phyloP scores from a whole-genome alignment of 2,888 invertebrate genomes.

The Tetragonula carbonaria region DNA sequence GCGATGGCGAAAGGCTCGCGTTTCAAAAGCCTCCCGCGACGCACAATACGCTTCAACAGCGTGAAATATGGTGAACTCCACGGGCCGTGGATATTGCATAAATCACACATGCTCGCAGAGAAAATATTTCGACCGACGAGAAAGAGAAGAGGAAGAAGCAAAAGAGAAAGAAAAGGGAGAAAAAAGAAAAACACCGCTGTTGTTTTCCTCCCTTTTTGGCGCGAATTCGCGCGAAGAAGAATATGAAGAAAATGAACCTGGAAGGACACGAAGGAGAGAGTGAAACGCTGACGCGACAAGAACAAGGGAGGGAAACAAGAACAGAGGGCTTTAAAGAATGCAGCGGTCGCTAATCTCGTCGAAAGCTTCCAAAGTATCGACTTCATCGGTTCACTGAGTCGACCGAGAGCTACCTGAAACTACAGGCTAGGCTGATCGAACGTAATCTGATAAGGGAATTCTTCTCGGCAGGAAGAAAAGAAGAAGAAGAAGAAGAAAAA shows the following conservation, averaged over 20 bases:
- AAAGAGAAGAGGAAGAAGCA: too few species aligned
- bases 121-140: slow-evolving; percentile 1
- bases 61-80: slow-evolving; percentile 24
- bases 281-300: neutral
- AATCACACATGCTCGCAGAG: neutral
- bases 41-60: neutral
- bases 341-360: slow-evolving; percentile 3
- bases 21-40: slow-evolving; percentile 11
- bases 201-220: too few species aligned
- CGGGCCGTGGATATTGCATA: slow-evolving; percentile 9
- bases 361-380: neutral
- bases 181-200: neutral
- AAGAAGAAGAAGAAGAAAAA: too few species aligned
- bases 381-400: slow-evolving; percentile 9
- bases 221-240: too few species aligned
- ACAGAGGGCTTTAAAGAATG: neutral
- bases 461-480: neutral
- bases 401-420: neutral
- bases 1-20: neutral
- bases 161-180: neutral
- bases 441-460: slow-evolving; percentile 31
- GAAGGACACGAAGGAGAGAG: too few species aligned
- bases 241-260: neutral
- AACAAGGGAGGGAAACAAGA: too few species aligned
- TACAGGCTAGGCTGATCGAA: slow-evolving; percentile 13